Evolutionary conservation across 2,797 vertebrate species (phyloP).

Genomic region (Peromyscus melanophrys): DNA sequence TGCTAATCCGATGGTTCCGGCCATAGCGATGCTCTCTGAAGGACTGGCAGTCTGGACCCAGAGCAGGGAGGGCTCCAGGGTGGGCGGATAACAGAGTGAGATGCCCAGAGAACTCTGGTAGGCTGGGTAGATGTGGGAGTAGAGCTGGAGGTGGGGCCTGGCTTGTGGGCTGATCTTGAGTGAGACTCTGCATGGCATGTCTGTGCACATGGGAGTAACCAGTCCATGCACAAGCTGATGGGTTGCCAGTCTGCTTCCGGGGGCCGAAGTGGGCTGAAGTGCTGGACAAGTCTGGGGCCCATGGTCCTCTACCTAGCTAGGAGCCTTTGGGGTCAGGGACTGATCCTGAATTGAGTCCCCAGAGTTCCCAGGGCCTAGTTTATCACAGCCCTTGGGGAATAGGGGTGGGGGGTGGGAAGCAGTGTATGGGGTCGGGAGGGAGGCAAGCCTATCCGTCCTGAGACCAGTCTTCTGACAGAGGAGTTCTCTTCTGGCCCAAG

Average conservation of each 20-base stretch:
- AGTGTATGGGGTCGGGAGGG: neutral
- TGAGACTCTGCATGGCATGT: accelerated
- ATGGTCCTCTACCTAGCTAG: neutral
- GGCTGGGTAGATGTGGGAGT: neutral
- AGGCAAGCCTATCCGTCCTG: neutral
- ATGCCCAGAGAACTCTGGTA: conserved; percentile 21
- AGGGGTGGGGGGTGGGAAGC: neutral
- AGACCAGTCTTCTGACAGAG: neutral
- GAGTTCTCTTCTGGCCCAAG: neutral
- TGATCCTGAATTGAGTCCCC: neutral
- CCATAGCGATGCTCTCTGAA: conserved; percentile 54
- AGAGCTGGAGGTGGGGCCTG: neutral
- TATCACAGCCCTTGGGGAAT: neutral
- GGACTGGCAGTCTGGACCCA: conserved; percentile 60
- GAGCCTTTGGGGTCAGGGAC: neutral
- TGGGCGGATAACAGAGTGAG: neutral
- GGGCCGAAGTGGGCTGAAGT: neutral
- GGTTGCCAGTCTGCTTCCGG: neutral
- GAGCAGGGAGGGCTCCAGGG: neutral
- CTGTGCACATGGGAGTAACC: neutral
- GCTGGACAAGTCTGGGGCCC: neutral
- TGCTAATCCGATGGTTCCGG: conserved; percentile 81
- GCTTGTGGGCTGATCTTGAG: neutral
- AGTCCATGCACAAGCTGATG: neutral
- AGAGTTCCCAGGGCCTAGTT: neutral